Conservation (phyloP, 2,797 vertebrate species). For the Falco biarmicus region DNA sequence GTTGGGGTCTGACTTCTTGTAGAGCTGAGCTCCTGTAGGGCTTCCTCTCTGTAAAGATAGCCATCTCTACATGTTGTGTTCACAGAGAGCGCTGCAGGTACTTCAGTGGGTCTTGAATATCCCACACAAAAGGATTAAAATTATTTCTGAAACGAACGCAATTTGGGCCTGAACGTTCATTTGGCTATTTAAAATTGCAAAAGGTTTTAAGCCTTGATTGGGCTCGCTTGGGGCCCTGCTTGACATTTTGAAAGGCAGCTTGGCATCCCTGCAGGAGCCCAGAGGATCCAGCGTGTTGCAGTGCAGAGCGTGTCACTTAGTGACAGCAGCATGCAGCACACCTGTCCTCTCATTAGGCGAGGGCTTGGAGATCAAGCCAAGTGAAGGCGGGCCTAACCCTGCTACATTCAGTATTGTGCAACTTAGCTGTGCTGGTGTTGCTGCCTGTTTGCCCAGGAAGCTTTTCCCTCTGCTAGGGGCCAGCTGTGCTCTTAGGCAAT, state of each 20-base stretch:
- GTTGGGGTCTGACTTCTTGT: background rate
- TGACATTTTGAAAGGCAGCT: background rate
- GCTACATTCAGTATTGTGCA: fast-evolving
- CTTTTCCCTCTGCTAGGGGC: background rate
- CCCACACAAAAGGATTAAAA: background rate
- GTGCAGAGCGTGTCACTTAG: background rate
- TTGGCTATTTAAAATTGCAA: background rate
- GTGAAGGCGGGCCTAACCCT: background rate
- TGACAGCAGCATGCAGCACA: background rate
- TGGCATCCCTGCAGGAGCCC: background rate
- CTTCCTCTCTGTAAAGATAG: background rate
- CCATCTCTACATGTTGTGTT: fast-evolving
- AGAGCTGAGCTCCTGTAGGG: background rate
- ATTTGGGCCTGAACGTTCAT: background rate
- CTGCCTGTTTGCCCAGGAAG: background rate
- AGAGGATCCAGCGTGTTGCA: background rate
- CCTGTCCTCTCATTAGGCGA: background rate
- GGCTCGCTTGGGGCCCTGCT: background rate
- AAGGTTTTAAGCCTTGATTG: background rate
- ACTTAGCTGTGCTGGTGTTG: background rate
- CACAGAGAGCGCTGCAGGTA: background rate
- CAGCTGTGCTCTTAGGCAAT: background rate
- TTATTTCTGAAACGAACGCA: background rate
- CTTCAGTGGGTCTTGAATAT: background rate
- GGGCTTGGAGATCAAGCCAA: background rate